phyloP scores from a whole-genome alignment of 2,888 invertebrate species.

The Drosophila anomelani region DNA sequence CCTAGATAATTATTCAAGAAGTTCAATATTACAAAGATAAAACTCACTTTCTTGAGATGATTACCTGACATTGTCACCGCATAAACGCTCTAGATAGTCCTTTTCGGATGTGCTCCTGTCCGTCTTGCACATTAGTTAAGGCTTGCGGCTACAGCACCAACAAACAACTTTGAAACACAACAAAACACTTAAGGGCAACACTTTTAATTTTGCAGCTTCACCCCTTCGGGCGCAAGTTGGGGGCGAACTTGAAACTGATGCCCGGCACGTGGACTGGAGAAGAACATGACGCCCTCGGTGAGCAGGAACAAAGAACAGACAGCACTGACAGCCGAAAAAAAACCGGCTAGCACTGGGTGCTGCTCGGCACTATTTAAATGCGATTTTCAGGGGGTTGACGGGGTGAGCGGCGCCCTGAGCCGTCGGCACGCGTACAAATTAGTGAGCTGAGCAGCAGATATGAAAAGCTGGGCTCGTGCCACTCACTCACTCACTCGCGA shows the following conservation, averaged over 20 bases:
- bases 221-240: constrained; percentile 11
- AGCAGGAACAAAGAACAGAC: constrained; percentile 34
- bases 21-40: background rate
- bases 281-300: constrained; percentile 51
- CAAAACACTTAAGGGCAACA: constrained; percentile 77
- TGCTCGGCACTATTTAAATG: constrained; percentile 67
- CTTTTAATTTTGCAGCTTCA: constrained; percentile 66
- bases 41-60: background rate
- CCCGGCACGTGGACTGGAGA: constrained; percentile 74
- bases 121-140: constrained; percentile 70
- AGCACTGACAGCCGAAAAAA: constrained; percentile 26
- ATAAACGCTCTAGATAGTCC: background rate
- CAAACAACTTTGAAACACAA: constrained; percentile 56
- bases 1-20: no score
- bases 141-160: constrained; percentile 59
- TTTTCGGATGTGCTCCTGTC: constrained; percentile 43
- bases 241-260: constrained; percentile 75
- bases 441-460: constrained; percentile 71
- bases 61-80: background rate
- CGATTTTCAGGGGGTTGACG: constrained; percentile 49
- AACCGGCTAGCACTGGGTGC: constrained; percentile 16
- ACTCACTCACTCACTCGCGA: constrained; percentile 37
- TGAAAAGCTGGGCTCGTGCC: constrained; percentile 70
- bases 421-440: constrained; percentile 76
- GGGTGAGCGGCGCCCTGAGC: constrained; percentile 29